Evolutionary conservation across 2,888 invertebrate species (phyloP).

Genomic region (Apamea sordens): DNA sequence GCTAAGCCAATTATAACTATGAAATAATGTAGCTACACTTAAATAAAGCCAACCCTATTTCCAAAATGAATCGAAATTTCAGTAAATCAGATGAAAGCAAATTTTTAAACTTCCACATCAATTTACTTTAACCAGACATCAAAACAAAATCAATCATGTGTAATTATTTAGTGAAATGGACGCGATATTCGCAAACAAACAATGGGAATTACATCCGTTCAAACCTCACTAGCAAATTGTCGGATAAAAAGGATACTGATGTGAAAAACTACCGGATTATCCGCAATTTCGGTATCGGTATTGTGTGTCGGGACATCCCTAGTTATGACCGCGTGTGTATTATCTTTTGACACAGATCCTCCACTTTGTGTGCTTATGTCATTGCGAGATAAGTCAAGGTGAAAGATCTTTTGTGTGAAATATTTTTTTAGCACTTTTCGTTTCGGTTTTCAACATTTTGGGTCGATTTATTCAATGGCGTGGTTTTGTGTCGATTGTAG

Average conservation of each 20-base stretch:
- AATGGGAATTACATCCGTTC: slow-evolving; percentile 40
- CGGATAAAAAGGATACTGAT: slow-evolving; percentile 16
- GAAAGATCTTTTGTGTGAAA: slow-evolving; percentile 30
- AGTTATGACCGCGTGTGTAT: slow-evolving; percentile 52
- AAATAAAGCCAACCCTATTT: neutral
- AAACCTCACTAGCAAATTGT: slow-evolving; percentile 16
- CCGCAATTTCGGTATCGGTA: slow-evolving; percentile 24
- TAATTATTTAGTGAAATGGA: slow-evolving; percentile 53
- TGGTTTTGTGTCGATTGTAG: slow-evolving; percentile 5
- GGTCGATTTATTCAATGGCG: slow-evolving; percentile 25
- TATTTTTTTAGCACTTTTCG: slow-evolving; percentile 18
- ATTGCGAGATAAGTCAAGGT: slow-evolving; percentile 58
- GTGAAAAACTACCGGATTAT: slow-evolving; percentile 20
- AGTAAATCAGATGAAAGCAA: slow-evolving; percentile 29
- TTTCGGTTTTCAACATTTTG: slow-evolving; percentile 24
- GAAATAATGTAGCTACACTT: neutral
- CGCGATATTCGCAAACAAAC: slow-evolving; percentile 41
- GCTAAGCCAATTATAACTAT: neutral
- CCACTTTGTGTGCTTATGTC: slow-evolving; percentile 56
- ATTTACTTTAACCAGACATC: slow-evolving; percentile 36
- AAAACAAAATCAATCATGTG: slow-evolving; percentile 55
- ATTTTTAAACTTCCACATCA: slow-evolving; percentile 39
- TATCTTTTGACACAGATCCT: slow-evolving; percentile 57
- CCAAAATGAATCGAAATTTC: neutral
- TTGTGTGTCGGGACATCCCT: slow-evolving; percentile 41